phyloP scores from a whole-genome alignment of 2,113 vertebrate species.

The Poecile atricapillus region DNA sequence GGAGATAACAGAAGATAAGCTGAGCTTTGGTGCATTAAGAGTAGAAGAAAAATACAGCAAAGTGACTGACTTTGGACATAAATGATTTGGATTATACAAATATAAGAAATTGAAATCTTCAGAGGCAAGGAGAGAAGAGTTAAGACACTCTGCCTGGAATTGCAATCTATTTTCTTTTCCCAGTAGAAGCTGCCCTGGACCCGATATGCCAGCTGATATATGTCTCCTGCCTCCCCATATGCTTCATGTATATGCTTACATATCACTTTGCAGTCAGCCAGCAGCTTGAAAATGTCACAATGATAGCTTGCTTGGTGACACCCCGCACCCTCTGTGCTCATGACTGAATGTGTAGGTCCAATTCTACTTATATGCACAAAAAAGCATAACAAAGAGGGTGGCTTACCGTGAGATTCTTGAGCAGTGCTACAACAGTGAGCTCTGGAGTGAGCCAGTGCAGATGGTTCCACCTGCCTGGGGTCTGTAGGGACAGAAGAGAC shows the following conservation, averaged over 20 bases:
- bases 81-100: background rate
- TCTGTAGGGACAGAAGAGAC: background rate
- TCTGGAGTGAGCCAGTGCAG: background rate
- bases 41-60: background rate
- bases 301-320: background rate
- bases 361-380: background rate
- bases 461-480: background rate
- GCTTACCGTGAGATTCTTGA: background rate
- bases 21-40: background rate
- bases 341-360: background rate
- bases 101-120: background rate
- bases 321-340: background rate
- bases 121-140: background rate
- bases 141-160: background rate
- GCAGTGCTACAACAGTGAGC: background rate
- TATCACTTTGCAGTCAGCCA: slow-evolving; percentile 29
- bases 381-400: background rate
- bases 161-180: slow-evolving; percentile 14
- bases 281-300: slow-evolving; percentile 41
- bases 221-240: background rate
- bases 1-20: background rate
- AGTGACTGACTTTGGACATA: background rate
- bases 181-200: background rate
- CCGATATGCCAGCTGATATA: slow-evolving; percentile 26
- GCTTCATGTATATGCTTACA: background rate